Evolutionary conservation across 2,888 invertebrate genomes (phyloP).

Genomic region (Euclidia mi): DNA sequence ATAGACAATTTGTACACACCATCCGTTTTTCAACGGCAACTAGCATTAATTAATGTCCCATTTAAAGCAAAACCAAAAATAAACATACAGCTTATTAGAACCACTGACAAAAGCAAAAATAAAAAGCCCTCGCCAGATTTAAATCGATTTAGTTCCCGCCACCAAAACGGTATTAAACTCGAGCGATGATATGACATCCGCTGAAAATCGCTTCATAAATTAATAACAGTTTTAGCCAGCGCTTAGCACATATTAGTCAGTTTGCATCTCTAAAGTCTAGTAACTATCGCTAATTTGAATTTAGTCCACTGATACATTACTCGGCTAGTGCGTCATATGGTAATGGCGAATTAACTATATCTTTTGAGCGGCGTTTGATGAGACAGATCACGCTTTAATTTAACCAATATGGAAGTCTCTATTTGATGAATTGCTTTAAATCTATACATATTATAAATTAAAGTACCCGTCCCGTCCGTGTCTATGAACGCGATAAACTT

Average conservation of each 20-base stretch:
- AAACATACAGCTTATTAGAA: too few relatives aligned
- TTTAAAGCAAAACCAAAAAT: too few relatives aligned
- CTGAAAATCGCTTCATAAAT: slow-evolving; percentile 48
- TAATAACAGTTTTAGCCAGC: slow-evolving; percentile 63
- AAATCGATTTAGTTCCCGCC: not conserved
- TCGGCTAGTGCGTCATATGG: slow-evolving; percentile 44
- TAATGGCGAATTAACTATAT: slow-evolving; percentile 46
- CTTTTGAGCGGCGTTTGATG: slow-evolving; percentile 22
- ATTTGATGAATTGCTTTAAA: too few relatives aligned
- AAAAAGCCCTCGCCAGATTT: too few relatives aligned
- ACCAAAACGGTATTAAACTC: not conserved
- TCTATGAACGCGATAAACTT: too few relatives aligned
- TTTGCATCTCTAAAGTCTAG: slow-evolving; percentile 63
- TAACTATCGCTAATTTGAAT: slow-evolving; percentile 68
- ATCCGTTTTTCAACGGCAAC: too few relatives aligned
- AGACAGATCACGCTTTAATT: not conserved
- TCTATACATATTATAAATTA: too few relatives aligned
- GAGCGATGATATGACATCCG: slow-evolving; percentile 18
- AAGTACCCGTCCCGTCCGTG: too few relatives aligned
- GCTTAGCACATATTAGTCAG: slow-evolving; percentile 61
- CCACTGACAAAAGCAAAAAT: too few relatives aligned
- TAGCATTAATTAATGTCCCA: too few relatives aligned
- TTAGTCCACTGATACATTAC: slow-evolving; percentile 66
- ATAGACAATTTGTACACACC: too few relatives aligned
- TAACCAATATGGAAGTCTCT: too few relatives aligned